A percentile compares a stretch with the other conserved stretches of the same genome.
Conservation (phyloP, 2,888 invertebrate genomes). For the Tuberolachnus salignus region DNA sequence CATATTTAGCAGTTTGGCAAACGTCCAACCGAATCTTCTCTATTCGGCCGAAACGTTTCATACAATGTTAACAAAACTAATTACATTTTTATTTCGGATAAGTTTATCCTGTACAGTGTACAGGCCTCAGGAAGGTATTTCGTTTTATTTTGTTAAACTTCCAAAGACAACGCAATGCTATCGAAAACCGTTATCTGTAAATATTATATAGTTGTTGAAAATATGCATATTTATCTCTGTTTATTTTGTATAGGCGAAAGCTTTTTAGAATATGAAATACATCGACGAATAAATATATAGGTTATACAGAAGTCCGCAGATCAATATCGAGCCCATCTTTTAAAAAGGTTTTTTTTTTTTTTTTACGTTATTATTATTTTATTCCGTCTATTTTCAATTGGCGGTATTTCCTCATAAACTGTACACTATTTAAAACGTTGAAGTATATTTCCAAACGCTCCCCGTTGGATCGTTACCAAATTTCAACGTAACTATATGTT, state of each 20-base stretch:
- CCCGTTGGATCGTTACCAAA: slow-evolving; percentile 21
- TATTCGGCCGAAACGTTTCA: neutral
- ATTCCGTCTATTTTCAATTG: neutral
- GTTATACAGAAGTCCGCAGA: neutral
- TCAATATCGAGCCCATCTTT: slow-evolving; percentile 10
- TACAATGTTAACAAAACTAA: neutral
- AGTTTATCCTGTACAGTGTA: too few relatives aligned
- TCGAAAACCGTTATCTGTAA: neutral
- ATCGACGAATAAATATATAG: neutral
- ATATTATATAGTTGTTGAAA: neutral
- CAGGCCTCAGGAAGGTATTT: neutral
- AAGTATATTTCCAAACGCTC: slow-evolving; percentile 1
- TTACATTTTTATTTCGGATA: slow-evolving; percentile 13
- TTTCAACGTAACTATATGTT: neutral
- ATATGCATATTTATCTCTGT: neutral
- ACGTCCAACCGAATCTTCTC: neutral
- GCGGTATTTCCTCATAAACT: neutral
- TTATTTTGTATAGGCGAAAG: neutral
- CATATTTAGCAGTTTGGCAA: slow-evolving; percentile 25
- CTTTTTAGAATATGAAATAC: neutral
- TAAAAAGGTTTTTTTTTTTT: neutral
- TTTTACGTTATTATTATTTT: too few relatives aligned
- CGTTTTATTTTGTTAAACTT: slow-evolving; percentile 11
- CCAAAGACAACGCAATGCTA: neutral
- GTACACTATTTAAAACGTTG: neutral